Evolutionary conservation across 1,140 invertebrate species (phyloP), one percentile per base, ranked within the genome.

Genomic region (Brachionus plicatilis): DNA sequence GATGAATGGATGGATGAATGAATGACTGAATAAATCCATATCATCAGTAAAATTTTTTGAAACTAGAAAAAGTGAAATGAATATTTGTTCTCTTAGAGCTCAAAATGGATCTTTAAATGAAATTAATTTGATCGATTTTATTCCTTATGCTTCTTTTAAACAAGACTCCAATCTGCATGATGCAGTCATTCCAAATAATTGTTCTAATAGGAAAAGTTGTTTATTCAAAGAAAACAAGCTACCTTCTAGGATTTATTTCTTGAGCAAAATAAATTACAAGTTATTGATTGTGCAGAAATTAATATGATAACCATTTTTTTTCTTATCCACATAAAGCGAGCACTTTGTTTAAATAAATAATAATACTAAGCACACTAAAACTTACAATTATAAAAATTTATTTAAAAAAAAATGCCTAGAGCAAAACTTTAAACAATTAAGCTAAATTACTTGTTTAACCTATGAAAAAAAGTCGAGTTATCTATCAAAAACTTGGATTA

Each of bases 231-330:
- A 60, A 60, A 60, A 60, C 53, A 60, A 60, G 53, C n/a, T 24
- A 60, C n/a, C 53, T 60, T 60, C 53, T 60, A 60, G 53, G 53
- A 60, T 60, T 60, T 60, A 60, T 60, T 60, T 60, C 53, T 60
- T 60, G 20, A 60, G 53, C 53, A 60, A 60, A 60, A 60, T 60
- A 60, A 60, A 60, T 60, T 60, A 60, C 53, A 60, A 60, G 17
- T 60, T 60, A 20, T 60, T 8, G 53, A 60, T 24, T 20, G 17
- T 9, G 20, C 9, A 60, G 53, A 60, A 60, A 20, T 60, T 60
- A 60, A 60, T 24, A 60, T 60, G 20, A 60, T 60, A 60, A 60
- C 53, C 53, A 60, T 60, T 60, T 60, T 60, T 56, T 60, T 60
- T 56, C 53, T 60, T 60, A 60, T 24, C 53, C 53, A 60, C 53